phyloP scores from a whole-genome alignment of 2,113 vertebrate species.

The Misgurnus mizolepis region DNA sequence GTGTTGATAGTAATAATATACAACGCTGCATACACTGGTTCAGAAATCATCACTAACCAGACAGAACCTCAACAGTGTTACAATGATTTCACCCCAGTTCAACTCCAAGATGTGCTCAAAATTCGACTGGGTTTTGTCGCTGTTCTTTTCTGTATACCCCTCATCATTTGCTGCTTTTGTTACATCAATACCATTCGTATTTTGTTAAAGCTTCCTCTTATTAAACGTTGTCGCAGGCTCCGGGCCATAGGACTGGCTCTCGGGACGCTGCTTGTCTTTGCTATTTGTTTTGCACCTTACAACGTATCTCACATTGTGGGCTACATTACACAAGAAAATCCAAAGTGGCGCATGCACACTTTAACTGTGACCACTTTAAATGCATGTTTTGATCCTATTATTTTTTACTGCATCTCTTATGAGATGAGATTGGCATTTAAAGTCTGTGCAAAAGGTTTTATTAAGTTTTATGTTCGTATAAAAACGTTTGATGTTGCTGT shows the following conservation, averaged over 20 bases:
- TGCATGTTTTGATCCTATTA: slow-evolving; percentile 66
- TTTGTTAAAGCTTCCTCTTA: slow-evolving; percentile 14
- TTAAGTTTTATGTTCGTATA: neutral
- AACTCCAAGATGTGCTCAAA: slow-evolving; percentile 36
- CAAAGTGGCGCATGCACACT: neutral
- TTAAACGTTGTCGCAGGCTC: slow-evolving; percentile 22
- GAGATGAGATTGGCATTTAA: slow-evolving; percentile 53
- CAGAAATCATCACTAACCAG: neutral
- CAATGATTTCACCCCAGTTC: slow-evolving; percentile 11
- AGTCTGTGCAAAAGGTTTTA: neutral
- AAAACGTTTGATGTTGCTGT: neutral
- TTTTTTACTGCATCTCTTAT: slow-evolving; percentile 70
- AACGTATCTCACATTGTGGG: slow-evolving; percentile 64
- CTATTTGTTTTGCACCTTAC: slow-evolving; percentile 60
- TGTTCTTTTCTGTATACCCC: slow-evolving; percentile 42
- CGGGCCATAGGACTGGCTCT: slow-evolving; percentile 39
- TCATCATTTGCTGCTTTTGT: slow-evolving; percentile 53
- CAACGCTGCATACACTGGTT: neutral
- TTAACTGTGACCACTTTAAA: slow-evolving; percentile 62
- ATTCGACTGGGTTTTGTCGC: slow-evolving; percentile 30
- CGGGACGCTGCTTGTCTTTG: slow-evolving; percentile 43
- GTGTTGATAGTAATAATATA: slow-evolving; percentile 61
- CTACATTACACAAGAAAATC: slow-evolving; percentile 42
- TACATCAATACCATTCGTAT: slow-evolving; percentile 47
- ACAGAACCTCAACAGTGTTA: slow-evolving; percentile 5